Evolutionary conservation across 2,113 vertebrate species (phyloP), one percentile per base, ranked within the genome.

Genomic region (Phrynosoma blainvillii): DNA sequence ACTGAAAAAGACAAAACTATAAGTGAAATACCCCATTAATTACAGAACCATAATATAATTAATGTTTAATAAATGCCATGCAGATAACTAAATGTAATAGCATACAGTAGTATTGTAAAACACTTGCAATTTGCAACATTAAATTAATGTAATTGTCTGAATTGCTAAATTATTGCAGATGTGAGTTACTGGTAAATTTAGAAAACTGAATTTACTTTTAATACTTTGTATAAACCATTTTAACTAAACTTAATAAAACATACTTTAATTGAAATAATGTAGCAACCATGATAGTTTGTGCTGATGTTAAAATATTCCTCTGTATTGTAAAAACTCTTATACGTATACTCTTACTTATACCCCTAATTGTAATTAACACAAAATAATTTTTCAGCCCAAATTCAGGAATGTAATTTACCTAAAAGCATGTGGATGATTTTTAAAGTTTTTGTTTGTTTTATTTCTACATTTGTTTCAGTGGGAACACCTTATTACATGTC

Each of bases 401-500:
- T 81, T 62, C 4, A 62, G 9, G 87, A 32, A 47, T 71, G 23
- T 86, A 82, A 59, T 3, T 16, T 68, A 14, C n/a, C 54, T 52
- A 25, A 75, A 88, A 86, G 7, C 0, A 70, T 89, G 88, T 86
- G 87, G 20, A 32, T 84, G 9, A 14, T 74, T 0, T 6, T 73
- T 0, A 68, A 88, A 77, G 54, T 16, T 71, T 59, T 73, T 86
- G 89, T 83, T 1, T 88, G 90, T 90, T 78, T 80, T 89, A 18
- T 66, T 79, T 93, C n/a, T 93, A 76, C 89, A 1, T 92, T 92
- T 96, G 89, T 96, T 97, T 78, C 94, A 98, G 97, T 98, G 94
- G 97, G 97, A 86, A 98, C 97, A 68, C 97, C 97, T 90, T 98
- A 98, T 88, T 98, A 98, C 91, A 98, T 98, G 97, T 98, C 97